Evolutionary conservation across 2,888 invertebrate species (phyloP), one percentile per base, ranked within the genome.

Genomic region (Copidosoma aretas): DNA sequence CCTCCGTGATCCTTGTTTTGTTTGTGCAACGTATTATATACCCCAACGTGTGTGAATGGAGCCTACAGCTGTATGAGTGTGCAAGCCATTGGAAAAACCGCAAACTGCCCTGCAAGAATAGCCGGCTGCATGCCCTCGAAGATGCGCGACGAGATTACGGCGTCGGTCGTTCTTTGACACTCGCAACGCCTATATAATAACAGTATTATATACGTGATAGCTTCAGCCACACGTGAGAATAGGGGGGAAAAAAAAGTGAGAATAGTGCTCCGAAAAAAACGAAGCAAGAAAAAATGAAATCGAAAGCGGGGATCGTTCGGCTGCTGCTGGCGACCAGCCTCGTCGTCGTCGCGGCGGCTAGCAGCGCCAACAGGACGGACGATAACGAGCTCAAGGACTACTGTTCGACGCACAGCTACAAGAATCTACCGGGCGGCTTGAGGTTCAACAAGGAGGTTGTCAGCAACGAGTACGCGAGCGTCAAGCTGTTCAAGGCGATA

Each of bases 401-500:
- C 82, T 91, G 91, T 80, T 87, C 89, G 25, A 83, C 84, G 73
- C 87, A 90, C 83, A 88, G 86, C 49, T 88, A 87, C 76, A 82
- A 84, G 60, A 86, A 86, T 68, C 87, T 89, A 77, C 84, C 86
- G n/a, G 86, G 87, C n/a, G 86, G 86, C 75, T 87, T 92, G 86
- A 89, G 90, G 79, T 91, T 92, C 83, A 91, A 90, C 70, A 92
- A 92, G 79, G 92, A 92, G 77, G 88, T 90, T 8, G 88, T 89
- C 68, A 86, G 87, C 15, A 84, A 84, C 73, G 92, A 92, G 77
- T 92, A 89, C 80, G 91, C 90, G 15, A 87, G 90, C 75, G 87
- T 88, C 68, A 88, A 89, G 68, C 87, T 88, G 71, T 91, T 91
- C 85, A 92, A 92, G 82, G 91, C 90, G 72, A 87, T 92, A 57